Conservation (phyloP, 2,888 invertebrate genomes). For the Saturnia japonica region DNA sequence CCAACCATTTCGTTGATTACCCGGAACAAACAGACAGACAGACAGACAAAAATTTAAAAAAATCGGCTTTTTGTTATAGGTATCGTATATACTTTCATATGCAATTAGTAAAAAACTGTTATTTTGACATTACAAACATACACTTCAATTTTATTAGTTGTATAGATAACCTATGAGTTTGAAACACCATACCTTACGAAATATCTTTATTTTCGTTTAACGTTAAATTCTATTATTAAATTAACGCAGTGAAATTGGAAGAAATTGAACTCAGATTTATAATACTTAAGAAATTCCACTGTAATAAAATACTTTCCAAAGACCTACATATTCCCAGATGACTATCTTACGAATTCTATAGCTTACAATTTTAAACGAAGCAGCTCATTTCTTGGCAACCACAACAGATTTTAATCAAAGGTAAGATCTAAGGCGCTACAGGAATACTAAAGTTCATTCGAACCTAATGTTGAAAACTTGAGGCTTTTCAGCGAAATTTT, state of each 20-base stretch:
- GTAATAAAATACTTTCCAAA: not conserved
- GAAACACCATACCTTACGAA: too few relatives aligned
- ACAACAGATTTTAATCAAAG: conserved; percentile 19
- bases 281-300: not conserved
- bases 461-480: conserved; percentile 5
- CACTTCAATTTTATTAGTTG: too few relatives aligned
- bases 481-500: conserved; percentile 5
- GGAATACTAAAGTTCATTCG: conserved; percentile 10
- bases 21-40: too few relatives aligned
- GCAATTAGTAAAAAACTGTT: too few relatives aligned
- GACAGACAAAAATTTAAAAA: too few relatives aligned
- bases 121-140: too few relatives aligned
- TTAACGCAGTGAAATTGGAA: not conserved
- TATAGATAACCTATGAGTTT: too few relatives aligned
- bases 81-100: too few relatives aligned
- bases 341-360: not conserved
- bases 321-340: not conserved
- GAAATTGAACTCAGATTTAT: not conserved
- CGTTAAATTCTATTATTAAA: too few relatives aligned
- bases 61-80: too few relatives aligned
- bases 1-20: too few relatives aligned
- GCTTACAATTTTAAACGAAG: conserved; percentile 12
- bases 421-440: conserved; percentile 11
- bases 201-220: too few relatives aligned
- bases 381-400: conserved; percentile 15